Evolutionary conservation across 2,797 vertebrate genomes (phyloP).

Genomic region (Danio choprae): DNA sequence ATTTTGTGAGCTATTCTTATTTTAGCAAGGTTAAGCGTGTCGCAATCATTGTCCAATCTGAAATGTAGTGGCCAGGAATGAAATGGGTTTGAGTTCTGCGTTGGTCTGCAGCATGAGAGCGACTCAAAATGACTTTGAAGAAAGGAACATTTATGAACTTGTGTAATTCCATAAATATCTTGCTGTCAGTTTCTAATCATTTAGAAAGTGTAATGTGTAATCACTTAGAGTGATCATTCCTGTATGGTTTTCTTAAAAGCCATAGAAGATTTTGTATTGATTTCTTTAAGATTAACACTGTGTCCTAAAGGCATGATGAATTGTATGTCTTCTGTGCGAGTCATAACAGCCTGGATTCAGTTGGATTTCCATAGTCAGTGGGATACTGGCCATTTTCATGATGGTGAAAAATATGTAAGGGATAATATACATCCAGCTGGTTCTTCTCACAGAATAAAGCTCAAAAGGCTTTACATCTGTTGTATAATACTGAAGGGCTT

Average conservation of each 20-base stretch:
- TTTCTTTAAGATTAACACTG: not conserved
- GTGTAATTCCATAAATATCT: slow-evolving; percentile 15
- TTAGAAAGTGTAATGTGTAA: slow-evolving; percentile 22
- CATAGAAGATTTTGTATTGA: slow-evolving; percentile 8
- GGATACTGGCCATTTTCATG: no score
- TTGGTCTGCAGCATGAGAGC: not conserved
- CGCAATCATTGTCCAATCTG: slow-evolving; percentile 47
- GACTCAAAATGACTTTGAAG: not conserved
- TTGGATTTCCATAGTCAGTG: not conserved
- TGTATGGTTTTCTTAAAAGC: slow-evolving; percentile 40
- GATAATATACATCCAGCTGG: no score
- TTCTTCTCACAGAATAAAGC: no score
- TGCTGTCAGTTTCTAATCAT: slow-evolving; percentile 34
- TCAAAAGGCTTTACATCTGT: no score
- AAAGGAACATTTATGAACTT: not conserved
- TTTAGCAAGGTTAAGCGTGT: slow-evolving; percentile 37
- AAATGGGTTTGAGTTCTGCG: slow-evolving; percentile 19
- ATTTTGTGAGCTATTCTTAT: slow-evolving; percentile 36
- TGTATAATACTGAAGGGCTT: no score
- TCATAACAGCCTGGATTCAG: not conserved
- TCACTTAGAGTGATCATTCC: slow-evolving; percentile 23
- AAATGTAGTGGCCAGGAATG: not conserved
- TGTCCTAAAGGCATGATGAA: slow-evolving; percentile 1
- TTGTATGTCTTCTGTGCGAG: not conserved
- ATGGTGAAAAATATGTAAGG: no score